phyloP scores from a whole-genome alignment of 2,113 vertebrate species.

The Tenebrosternarchus preto region DNA sequence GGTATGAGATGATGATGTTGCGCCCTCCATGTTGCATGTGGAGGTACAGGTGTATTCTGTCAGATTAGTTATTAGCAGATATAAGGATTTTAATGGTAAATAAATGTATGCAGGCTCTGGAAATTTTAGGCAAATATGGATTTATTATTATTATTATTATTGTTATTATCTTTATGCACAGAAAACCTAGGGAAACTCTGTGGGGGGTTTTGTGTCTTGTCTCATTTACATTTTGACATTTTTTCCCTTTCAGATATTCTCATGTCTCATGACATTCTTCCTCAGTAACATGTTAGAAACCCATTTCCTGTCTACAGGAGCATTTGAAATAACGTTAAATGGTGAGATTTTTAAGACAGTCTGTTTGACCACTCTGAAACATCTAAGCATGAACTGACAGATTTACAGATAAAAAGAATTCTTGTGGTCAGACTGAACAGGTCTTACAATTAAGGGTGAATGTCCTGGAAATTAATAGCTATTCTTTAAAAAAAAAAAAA shows the following conservation, averaged over 20 bases:
- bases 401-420: no score
- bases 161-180: neutral
- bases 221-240: neutral
- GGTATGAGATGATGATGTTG: slow-evolving; percentile 54
- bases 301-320: slow-evolving; percentile 76
- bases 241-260: slow-evolving; percentile 71
- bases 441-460: no score
- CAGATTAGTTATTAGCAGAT: neutral
- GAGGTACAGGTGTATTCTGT: no score
- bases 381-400: no score
- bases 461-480: no score
- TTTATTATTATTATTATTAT: no score
- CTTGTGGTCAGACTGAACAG: no score
- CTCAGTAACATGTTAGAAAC: slow-evolving; percentile 79
- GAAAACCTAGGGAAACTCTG: neutral
- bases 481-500: no score
- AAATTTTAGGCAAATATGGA: neutral
- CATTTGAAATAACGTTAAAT: slow-evolving; percentile 75
- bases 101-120: neutral
- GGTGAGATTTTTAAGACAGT: slow-evolving; percentile 54
- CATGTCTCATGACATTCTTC: slow-evolving; percentile 78
- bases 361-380: neutral
- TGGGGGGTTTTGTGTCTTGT: neutral
- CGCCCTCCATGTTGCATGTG: no score
- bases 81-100: neutral